Evolutionary conservation across 2,888 invertebrate genomes (phyloP), one percentile per base, ranked within the genome.

Genomic region (Leptodirus hochenwartii): DNA sequence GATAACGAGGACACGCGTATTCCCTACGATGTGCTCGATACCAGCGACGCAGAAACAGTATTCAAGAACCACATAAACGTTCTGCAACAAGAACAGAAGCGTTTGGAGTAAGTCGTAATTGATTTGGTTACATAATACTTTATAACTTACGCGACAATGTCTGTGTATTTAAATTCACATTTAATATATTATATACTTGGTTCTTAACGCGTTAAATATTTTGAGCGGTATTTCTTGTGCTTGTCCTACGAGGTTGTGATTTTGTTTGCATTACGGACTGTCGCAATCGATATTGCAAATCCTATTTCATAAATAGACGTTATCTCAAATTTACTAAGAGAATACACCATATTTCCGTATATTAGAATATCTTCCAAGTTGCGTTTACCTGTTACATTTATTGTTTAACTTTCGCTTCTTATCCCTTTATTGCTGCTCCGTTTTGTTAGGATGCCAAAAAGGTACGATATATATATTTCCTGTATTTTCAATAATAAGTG

Each of bases 31-130:
- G 77, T 93, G 34, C 60, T 95, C 34, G 85, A 85, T 47, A 80
- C 85, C 1, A 72, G 77, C 30, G 91, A 93, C 52, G 90, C 91
- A 1, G 90, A 91, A 49, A 77, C 77, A 4, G 82, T 87, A 11
- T 95, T 85, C 58, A 79, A 84, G 49, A 85, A 85, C 44, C 88
- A 82, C 54, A 69, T 90, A 31, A 88, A 85, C 49, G 79, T 82
- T 33, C 65, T 95, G 34, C 87, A 91, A 49, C 84, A 84, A 48
- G 88, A 90, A 51, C 82, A 88, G 47, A 79, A 85, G 48, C 75
- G 87, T 53, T 69, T 81, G 48, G 90, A 91, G 87, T 90, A 58
- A 70, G 81, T 68, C 28, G 20, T 29, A 23, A 27, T 34, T 30
- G 25, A 28, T 25, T 27, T 34, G 20, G 20, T 20, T n/a, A 20